Evolutionary conservation across 1,140 invertebrate species (phyloP).

Genomic region (Zaprionus capensis): DNA sequence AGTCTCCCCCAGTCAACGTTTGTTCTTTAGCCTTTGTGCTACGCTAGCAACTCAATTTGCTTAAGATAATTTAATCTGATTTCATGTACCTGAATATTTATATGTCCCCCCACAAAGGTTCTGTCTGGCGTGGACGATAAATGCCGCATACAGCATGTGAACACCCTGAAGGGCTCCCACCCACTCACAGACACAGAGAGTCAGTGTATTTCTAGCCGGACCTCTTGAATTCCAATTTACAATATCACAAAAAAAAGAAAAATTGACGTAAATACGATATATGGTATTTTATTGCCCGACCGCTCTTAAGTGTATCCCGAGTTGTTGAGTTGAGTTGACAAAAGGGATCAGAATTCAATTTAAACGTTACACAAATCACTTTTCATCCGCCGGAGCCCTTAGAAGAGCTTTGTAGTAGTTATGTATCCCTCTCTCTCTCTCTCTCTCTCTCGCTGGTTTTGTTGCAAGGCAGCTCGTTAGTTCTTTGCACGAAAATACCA

Average conservation of each 20-base stretch:
- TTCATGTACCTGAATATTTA: constrained; percentile 80
- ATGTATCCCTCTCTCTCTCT: not conserved
- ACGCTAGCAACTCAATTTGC: constrained; percentile 70
- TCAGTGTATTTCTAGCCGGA: constrained; percentile 5
- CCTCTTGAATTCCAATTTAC: constrained; percentile 38
- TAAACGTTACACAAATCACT: constrained; percentile 70
- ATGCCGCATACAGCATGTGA: constrained; percentile 29
- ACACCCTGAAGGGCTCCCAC: constrained; percentile 30
- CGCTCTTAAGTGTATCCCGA: constrained; percentile 11
- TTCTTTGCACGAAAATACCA: constrained; percentile 43
- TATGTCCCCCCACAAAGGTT: constrained; percentile 15
- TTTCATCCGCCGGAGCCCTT: constrained; percentile 13
- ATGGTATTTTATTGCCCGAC: constrained; percentile 31
- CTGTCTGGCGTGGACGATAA: constrained; percentile 37
- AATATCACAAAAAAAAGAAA: constrained; percentile 10
- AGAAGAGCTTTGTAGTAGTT: constrained; percentile 9
- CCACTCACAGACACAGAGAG: not conserved
- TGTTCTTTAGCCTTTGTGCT: constrained; percentile 45
- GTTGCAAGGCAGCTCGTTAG: constrained; percentile 56
- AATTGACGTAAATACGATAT: constrained; percentile 25
- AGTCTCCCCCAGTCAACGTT: constrained; percentile 28
- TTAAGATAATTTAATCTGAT: constrained; percentile 81
- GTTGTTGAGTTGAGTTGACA: constrained; percentile 29
- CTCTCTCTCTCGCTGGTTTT: not conserved
- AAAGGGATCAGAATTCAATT: constrained; percentile 78